A percentile compares a stretch with the other conserved stretches of the same genome.
These are phyloP conservation scores for Atrina japonica DNA, from an alignment of 2,888 invertebrate species.

Conservation along the genomic window DNA sequence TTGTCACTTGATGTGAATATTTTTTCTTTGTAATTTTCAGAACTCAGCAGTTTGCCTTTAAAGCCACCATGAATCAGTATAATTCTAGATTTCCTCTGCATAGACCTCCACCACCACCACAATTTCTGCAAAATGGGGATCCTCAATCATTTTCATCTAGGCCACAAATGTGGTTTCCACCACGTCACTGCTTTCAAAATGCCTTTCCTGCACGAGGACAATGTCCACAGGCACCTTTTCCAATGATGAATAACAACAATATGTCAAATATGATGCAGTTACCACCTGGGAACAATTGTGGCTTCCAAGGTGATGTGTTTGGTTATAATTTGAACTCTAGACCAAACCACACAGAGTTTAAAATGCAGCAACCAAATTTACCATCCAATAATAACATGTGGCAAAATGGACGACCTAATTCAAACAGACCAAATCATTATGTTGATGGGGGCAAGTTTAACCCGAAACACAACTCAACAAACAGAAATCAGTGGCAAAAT, in stretches of 20 bases:
- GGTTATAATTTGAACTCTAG: background rate
- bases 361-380: background rate
- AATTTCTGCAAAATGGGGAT: background rate
- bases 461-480: background rate
- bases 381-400: slow-evolving; percentile 14
- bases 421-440: background rate
- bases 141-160: background rate
- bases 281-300: background rate
- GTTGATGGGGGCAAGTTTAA: background rate
- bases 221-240: background rate
- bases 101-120: too few relatives aligned
- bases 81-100: too few relatives aligned
- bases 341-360: background rate
- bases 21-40: too few relatives aligned
- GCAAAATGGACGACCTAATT: slow-evolving; percentile 1
- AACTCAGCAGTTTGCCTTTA: too few relatives aligned
- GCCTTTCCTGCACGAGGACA: background rate
- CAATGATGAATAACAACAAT: background rate
- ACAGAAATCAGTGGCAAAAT: background rate
- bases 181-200: background rate
- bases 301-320: background rate
- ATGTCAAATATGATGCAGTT: too few relatives aligned
- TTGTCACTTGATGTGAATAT: too few relatives aligned
- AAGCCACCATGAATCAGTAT: too few relatives aligned
- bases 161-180: background rate